Conservation (phyloP, 1,140 invertebrate species). For the Drosophila azteca region DNA sequence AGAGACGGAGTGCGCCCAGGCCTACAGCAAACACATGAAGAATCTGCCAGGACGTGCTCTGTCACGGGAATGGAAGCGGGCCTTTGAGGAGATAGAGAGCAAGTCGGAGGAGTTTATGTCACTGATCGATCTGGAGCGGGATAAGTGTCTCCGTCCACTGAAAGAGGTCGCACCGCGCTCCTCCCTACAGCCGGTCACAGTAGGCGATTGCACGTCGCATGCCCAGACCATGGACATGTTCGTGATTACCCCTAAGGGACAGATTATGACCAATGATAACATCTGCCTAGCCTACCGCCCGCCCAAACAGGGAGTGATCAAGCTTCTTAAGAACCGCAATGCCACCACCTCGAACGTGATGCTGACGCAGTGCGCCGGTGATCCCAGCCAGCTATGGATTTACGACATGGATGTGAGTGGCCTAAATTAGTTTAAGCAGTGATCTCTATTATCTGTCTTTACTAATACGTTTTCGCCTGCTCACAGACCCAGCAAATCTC, state of each 20-base stretch:
- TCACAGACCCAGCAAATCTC: constrained; percentile 78
- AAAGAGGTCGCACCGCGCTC: constrained; percentile 65
- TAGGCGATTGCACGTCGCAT: constrained; percentile 84
- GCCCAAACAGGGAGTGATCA: constrained; percentile 59
- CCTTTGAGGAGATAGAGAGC: constrained; percentile 72
- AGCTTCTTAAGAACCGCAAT: constrained; percentile 68
- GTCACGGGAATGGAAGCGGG: constrained; percentile 69
- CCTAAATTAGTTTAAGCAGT: background rate
- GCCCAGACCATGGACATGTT: constrained; percentile 89
- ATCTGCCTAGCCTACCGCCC: constrained; percentile 74
- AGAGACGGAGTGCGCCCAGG: constrained; percentile 67
- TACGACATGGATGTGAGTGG: constrained; percentile 81
- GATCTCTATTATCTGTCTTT: background rate
- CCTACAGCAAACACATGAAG: constrained; percentile 75
- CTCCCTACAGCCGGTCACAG: constrained; percentile 85
- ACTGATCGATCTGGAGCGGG: constrained; percentile 69
- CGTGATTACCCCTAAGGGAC: constrained; percentile 88
- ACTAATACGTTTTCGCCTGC: constrained; percentile 1
- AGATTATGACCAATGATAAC: constrained; percentile 83
- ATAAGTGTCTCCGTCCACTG: constrained; percentile 70
- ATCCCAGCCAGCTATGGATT: constrained; percentile 70
- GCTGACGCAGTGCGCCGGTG: constrained; percentile 63
- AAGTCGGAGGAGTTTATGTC: constrained; percentile 61
- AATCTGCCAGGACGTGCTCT: constrained; percentile 62
- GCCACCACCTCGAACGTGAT: constrained; percentile 73